phyloP scores from a whole-genome alignment of 2,888 invertebrate species.

The Timandra comae region DNA sequence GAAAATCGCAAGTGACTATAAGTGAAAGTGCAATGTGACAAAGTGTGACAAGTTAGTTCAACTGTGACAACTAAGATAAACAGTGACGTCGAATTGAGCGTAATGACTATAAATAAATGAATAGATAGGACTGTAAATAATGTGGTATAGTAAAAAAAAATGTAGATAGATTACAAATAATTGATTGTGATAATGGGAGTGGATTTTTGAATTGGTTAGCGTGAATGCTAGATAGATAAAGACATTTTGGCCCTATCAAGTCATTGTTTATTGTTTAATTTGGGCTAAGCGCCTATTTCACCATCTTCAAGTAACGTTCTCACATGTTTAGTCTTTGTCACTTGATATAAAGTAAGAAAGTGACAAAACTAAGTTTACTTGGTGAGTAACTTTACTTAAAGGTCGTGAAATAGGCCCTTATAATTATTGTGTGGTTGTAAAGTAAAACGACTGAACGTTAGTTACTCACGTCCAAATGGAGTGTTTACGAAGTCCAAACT shows the following conservation, averaged over 20 bases:
- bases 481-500: slow-evolving; percentile 38
- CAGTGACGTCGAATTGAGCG: neutral
- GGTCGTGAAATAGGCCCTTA: too few species aligned
- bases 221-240: slow-evolving; percentile 34
- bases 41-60: slow-evolving; percentile 3
- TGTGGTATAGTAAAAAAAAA: slow-evolving; percentile 42
- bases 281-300: too few species aligned
- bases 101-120: slow-evolving; percentile 1
- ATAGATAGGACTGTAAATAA: slow-evolving; percentile 46
- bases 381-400: too few species aligned
- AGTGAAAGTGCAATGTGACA: slow-evolving; percentile 16
- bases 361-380: too few species aligned
- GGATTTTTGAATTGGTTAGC: slow-evolving; percentile 29
- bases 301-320: too few species aligned
- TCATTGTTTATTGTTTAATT: slow-evolving; percentile 22
- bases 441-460: slow-evolving; percentile 1
- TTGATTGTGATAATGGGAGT: slow-evolving; percentile 60
- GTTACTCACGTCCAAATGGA: slow-evolving; percentile 50
- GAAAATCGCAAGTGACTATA: slow-evolving; percentile 15
- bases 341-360: too few species aligned
- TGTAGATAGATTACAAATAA: slow-evolving; percentile 65
- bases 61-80: slow-evolving; percentile 6
- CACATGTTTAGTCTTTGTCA: too few species aligned
- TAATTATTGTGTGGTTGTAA: slow-evolving; percentile 12
- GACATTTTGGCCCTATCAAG: slow-evolving; percentile 21